Base-by-base conservation (phyloP, 2,797 vertebrate species). In the Sebastiscus albofasciatus region DNA sequence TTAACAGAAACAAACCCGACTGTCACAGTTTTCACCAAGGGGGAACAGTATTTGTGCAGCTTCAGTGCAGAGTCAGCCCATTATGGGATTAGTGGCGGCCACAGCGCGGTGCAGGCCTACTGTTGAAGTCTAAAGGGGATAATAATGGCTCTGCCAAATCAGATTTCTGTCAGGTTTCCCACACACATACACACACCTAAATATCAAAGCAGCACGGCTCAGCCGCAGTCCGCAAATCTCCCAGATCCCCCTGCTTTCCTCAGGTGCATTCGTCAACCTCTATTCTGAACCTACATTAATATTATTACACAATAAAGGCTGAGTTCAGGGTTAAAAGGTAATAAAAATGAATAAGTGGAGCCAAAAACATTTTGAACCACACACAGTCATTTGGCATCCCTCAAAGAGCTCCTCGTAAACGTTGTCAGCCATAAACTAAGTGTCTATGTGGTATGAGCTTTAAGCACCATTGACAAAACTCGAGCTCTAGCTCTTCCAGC, bases 51-150 rank as follows among this genome's bases (percentile, higher is more conserved):
- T 92, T 89, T 90, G 87, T 90, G 85, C 27, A 39, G 90, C 87
- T 86, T 78, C 72, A 80, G 79, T 88, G 89, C 87, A 75, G 84
- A 91, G 92, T 91, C 91, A 91, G 91, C 89, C 91, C 76, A 90
- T 92, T 94, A 91, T 78, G 86, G 92, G 92, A 93, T 94, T 94
- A 94, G 87, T 11, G 80, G 88, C 55, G 14, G 88, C 83, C 85
- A 78, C 85, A 72, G 87, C 4, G 11, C 59, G 55, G 81, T 72
- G 79, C 75, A 81, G 87, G 60, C 82, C 84, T 83, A 59, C 90
- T 89, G 88, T 84, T 87, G 82, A 90, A 87, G 88, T 87, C 75
- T 85, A 88, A 87, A 81, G 55, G 70, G 90, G 89, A 92, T 93
- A 91, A 92, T 93, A 91, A 94, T 80, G 81, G 85, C 82, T 83